These are phyloP conservation scores for Leptocoma aspasia DNA, from an alignment of 2,113 vertebrate genomes.

Conservation along the genomic window DNA sequence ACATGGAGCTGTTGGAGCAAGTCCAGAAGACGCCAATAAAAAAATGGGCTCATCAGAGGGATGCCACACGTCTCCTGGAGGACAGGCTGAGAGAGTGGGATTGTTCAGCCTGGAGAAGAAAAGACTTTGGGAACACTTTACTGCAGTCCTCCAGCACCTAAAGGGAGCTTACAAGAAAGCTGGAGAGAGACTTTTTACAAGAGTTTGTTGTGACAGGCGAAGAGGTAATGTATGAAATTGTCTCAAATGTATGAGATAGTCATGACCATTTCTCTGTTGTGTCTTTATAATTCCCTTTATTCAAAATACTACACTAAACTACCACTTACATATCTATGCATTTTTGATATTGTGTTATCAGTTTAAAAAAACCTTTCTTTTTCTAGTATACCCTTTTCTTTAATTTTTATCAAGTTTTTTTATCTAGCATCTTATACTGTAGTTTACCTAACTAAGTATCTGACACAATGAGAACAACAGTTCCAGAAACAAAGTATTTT, in stretches of 20 bases:
- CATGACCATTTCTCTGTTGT: not conserved
- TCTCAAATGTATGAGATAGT: not conserved
- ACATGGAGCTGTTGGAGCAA: rapidly evolving
- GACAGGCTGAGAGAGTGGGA: not conserved
- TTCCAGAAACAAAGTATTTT: not conserved
- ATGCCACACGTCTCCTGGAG: not conserved
- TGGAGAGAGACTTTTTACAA: not conserved
- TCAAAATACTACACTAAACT: not conserved
- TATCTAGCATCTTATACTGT: not conserved
- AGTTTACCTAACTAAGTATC: not conserved
- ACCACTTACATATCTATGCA: not conserved
- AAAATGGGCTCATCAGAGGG: not conserved
- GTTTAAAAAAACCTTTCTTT: not conserved
- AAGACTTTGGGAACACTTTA: not conserved
- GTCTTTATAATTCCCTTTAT: not conserved
- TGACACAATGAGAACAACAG: not conserved
- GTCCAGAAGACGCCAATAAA: not conserved
- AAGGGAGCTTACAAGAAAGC: not conserved
- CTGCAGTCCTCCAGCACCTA: not conserved
- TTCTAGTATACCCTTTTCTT: not conserved
- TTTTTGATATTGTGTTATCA: not conserved
- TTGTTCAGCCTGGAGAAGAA: not conserved
- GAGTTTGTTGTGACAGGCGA: not conserved
- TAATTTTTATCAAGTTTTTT: not conserved
- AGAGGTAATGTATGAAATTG: not conserved